phyloP scores from a whole-genome alignment of 2,797 vertebrate species.

The Tragopan temminckii region DNA sequence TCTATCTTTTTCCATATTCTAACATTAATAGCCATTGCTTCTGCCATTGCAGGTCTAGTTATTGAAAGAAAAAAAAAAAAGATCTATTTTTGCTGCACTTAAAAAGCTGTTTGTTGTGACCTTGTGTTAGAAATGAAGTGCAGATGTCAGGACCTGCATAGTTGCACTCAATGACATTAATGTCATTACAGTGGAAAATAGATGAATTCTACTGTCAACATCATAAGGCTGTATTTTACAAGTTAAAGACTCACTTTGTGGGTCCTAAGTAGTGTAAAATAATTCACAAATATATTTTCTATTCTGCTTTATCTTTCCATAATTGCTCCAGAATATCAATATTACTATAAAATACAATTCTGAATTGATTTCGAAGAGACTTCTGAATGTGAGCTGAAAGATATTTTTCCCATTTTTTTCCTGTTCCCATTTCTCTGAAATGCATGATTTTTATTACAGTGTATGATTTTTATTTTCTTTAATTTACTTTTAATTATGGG shows the following conservation, averaged over 20 bases:
- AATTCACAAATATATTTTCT: neutral
- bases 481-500: neutral
- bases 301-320: neutral
- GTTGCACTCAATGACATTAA: neutral
- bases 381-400: neutral
- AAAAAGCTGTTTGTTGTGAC: neutral
- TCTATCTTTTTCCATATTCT: neutral
- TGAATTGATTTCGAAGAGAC: neutral
- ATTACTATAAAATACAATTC: neutral
- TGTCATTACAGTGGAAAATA: neutral
- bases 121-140: neutral
- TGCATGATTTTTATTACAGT: neutral
- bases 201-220: fast-evolving
- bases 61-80: no score
- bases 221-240: neutral
- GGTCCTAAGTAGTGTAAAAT: neutral
- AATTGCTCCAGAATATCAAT: neutral
- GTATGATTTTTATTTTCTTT: neutral
- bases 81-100: neutral
- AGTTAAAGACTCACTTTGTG: neutral
- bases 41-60: neutral
- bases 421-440: neutral
- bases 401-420: neutral
- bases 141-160: neutral
- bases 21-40: neutral